Evolutionary conservation across 1,140 invertebrate genomes (phyloP).

Genomic region (Bombyx mandarina): DNA sequence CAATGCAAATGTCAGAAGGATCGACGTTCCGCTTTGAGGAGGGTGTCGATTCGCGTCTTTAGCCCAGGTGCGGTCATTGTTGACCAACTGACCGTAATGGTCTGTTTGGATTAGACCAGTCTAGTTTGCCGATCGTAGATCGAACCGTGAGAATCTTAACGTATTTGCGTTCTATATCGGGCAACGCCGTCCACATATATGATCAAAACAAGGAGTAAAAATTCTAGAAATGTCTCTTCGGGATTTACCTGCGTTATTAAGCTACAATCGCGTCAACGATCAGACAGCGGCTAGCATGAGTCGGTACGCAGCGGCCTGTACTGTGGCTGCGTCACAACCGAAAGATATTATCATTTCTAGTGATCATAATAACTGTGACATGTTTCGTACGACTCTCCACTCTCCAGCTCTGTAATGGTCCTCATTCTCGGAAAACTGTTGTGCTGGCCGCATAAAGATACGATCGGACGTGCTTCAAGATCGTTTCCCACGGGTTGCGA

Average conservation of each 20-base stretch:
- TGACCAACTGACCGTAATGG: conserved; percentile 53
- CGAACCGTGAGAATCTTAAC: conserved; percentile 37
- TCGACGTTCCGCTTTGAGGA: conserved; percentile 36
- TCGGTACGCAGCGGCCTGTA: neutral
- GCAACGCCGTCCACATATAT: neutral
- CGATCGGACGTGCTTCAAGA: conserved; percentile 33
- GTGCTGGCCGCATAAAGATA: conserved; percentile 60
- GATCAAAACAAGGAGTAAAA: neutral
- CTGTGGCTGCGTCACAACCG: conserved; percentile 42
- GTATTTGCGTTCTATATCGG: conserved; percentile 9
- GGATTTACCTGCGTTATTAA: too few species aligned
- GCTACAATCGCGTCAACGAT: too few species aligned
- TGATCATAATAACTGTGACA: conserved; percentile 65
- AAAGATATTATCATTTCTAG: conserved; percentile 61
- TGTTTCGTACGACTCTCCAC: conserved; percentile 50
- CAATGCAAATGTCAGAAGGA: conserved; percentile 49
- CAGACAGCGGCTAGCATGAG: too few species aligned
- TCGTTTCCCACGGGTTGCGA: conserved; percentile 58
- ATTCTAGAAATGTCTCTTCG: neutral
- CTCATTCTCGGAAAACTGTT: conserved; percentile 54
- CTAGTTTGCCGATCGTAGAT: conserved; percentile 26
- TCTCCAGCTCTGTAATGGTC: conserved; percentile 45
- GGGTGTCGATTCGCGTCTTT: conserved; percentile 47
- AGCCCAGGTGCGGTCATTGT: conserved; percentile 55
- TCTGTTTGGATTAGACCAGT: conserved; percentile 42